Evolutionary conservation across 2,113 vertebrate species (phyloP).

Genomic region (Dissostichus mawsoni): DNA sequence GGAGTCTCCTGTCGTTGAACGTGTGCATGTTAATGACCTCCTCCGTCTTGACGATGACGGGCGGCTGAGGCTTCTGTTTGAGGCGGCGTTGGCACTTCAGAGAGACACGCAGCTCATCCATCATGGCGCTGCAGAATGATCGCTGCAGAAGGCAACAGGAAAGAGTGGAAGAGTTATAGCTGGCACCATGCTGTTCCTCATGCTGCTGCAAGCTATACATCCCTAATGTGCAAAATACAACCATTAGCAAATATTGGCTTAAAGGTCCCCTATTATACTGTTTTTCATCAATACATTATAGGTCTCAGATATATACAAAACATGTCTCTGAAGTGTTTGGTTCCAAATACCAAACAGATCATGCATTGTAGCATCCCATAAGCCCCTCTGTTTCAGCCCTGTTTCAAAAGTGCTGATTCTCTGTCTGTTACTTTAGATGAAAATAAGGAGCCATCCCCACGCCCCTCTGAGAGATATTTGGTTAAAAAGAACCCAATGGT

Average conservation of each 20-base stretch:
- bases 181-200: neutral
- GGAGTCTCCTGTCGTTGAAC: constrained; percentile 98
- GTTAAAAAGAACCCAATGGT: no score
- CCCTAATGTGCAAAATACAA: neutral
- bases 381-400: no score
- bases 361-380: no score
- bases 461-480: no score
- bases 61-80: constrained; percentile 97
- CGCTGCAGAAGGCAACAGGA: constrained; percentile 83
- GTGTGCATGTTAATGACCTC: constrained; percentile 99
- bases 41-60: constrained; percentile 97
- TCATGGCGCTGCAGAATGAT: constrained; percentile 98
- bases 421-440: no score
- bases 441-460: no score
- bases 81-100: constrained; percentile 97
- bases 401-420: no score
- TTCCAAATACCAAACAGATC: no score
- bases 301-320: no score
- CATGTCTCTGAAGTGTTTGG: no score
- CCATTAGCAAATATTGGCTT: neutral
- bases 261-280: no score
- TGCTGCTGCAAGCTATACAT: neutral
- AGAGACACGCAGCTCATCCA: constrained; percentile 96
- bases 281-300: no score
- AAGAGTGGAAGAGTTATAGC: constrained; percentile 21